Base-by-base conservation (phyloP, 2,888 invertebrate species). In the Cataglyphis cursor region DNA sequence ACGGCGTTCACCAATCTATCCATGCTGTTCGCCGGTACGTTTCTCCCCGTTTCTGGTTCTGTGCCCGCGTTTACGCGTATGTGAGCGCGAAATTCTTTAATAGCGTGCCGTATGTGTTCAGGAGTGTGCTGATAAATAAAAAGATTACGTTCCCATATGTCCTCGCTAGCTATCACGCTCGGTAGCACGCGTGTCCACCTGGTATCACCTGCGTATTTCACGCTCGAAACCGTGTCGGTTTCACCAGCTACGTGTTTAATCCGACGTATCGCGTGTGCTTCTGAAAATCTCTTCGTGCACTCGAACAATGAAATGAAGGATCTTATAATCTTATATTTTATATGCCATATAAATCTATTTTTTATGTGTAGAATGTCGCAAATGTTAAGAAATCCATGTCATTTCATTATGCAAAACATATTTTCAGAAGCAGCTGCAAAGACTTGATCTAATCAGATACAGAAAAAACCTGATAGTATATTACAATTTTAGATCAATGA, bases 1-100 rank as follows among this genome's bases (percentile, higher is more conserved):
- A 98, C 98, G 95, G 98, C 98, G 88, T 98, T 98, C 95, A 97
- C 98, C 95, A 98, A 98, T 96, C 98, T 98, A 96, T 98, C 98
- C 95, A 98, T 98, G 98, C 96, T 98, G 94, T 98, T 98, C 96
- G 98, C 98, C 96, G 98, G 98, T 98, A 97, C 96, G 96, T 96
- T 96, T 95, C 95, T 18, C 35, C 70, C 35, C 70, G 31, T 31
- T 31, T n/a, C 62, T 15, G 38, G 18, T 44, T 51, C 51, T 51
- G 28, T 66, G 54, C 35, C 73, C 28, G 28, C 70, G 28, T 44
- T 59, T 15, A 10, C 54, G 18, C 57, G 12, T 21, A 15, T 70
- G 44, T 28, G 59, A 31, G 8, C 51, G 21, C 18, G 15, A 75
- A 44, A 6, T n/a, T n/a, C 2, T 24, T 66, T 28, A 28, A 9